Evolutionary conservation across 2,113 vertebrate species (phyloP).

Genomic region (Forbesichthys papilliferus): DNA sequence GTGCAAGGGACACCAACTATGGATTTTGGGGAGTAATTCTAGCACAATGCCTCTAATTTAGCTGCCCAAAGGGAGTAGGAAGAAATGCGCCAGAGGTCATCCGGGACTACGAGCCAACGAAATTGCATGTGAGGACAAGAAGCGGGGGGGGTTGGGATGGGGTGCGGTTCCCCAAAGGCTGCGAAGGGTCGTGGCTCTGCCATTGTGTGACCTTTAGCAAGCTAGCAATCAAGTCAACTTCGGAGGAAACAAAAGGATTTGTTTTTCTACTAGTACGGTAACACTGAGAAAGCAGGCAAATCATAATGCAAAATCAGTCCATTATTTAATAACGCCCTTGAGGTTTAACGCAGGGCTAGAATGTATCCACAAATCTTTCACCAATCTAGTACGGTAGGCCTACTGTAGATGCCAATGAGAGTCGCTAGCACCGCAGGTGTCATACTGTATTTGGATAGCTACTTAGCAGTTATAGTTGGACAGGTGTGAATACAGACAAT

Average conservation of each 20-base stretch:
- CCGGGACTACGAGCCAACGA: conserved; percentile 60
- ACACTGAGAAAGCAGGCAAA: background rate
- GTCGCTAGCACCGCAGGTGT: conserved; percentile 50
- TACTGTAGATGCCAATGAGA: background rate
- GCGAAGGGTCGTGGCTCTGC: conserved; percentile 69
- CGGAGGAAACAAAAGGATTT: conserved; percentile 45
- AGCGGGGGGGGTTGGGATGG: conserved; percentile 62
- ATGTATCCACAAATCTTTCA: background rate
- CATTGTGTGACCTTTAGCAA: conserved; percentile 76
- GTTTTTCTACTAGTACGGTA: conserved; percentile 22
- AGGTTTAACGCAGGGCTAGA: background rate
- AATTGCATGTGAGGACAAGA: conserved; percentile 47
- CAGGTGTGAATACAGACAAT: background rate
- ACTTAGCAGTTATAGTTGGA: conserved; percentile 11
- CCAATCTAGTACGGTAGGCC: background rate
- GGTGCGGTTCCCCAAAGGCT: conserved; percentile 81
- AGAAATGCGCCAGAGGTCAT: conserved; percentile 78
- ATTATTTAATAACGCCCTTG: background rate
- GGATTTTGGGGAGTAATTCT: conserved; percentile 78
- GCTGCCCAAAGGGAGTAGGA: conserved; percentile 69
- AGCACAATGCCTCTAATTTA: conserved; percentile 81
- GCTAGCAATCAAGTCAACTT: conserved; percentile 64
- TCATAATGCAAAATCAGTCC: background rate
- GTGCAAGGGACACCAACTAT: conserved; percentile 70
- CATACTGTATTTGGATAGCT: conserved; percentile 14